Evolutionary conservation across 2,113 vertebrate species (phyloP), one percentile per base, ranked within the genome.

Genomic region (Pseudonaja textilis): DNA sequence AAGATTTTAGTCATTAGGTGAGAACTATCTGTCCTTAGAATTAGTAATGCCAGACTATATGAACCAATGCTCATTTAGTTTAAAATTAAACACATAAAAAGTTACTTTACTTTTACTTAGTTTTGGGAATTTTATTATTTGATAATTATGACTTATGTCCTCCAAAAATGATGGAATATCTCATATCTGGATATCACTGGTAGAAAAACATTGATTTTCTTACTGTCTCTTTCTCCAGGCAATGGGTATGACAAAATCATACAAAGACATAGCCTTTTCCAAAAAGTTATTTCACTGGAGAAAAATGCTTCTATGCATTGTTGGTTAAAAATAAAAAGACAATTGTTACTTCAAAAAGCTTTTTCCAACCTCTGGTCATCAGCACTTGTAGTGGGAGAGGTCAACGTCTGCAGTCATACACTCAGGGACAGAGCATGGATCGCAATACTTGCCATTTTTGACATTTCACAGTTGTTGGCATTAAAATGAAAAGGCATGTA

Each of bases 331-430:
- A 89, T 56, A 56, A 20, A n/a, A 91, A 93, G 93, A 94, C 93
- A 95, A 95, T 92, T 95, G 90, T 92, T 92, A 88, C 94, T 92
- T 92, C 64, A 89, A 90, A 87, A 96, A 87, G 0, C 25, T 59
- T 91, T 91, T 0, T 91, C 95, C 92, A 94, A 93, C 93, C 92
- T 85, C 69, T 57, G 34, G 34, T 14, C n/a, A 23, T 26, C 39
- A 57, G 45, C 23, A 34, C 2, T 39, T 81, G 69, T 20, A 34
- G 34, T 81, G 16, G 6, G 69, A 8, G 69, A 81, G 69, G n/a
- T 39, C 69, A 81, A 81, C 69, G 20, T 39, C n/a, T 81, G 18
- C 7, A 81, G 69, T 20, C 16, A 25, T 5, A 22, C 2, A 74
- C 25, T 56, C n/a, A 56, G 26, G 3, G 42, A 2, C 2, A 10